Conservation (phyloP, 2,797 vertebrate species). For the Gadopsis marmoratus region DNA sequence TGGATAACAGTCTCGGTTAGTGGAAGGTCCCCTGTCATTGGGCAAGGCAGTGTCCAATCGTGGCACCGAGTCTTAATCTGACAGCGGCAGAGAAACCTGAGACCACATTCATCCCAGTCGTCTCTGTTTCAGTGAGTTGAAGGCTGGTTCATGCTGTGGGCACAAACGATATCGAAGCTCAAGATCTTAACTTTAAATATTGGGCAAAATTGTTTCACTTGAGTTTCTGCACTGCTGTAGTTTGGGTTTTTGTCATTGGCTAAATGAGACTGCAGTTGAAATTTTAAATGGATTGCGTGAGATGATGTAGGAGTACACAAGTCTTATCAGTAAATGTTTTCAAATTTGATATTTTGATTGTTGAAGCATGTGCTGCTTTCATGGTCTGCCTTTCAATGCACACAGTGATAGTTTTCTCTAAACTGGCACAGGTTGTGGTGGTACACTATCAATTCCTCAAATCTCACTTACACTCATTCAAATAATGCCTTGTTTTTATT, state of each 20-base stretch:
- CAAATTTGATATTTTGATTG: background rate
- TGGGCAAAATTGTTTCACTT: too few species aligned
- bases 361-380: background rate
- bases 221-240: background rate
- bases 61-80: slow-evolving; percentile 78
- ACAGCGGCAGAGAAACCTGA: slow-evolving; percentile 66
- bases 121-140: slow-evolving; percentile 71
- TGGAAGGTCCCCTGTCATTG: slow-evolving; percentile 63
- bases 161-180: slow-evolving; percentile 15
- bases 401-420: background rate
- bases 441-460: background rate
- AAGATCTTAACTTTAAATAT: background rate
- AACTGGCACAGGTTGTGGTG: background rate
- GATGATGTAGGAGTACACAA: background rate
- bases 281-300: too few species aligned
- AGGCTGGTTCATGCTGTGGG: slow-evolving; percentile 82
- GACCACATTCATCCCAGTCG: slow-evolving; percentile 79
- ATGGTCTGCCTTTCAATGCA: slow-evolving; percentile 8
- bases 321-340: background rate
- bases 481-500: background rate
- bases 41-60: slow-evolving; percentile 75
- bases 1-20: slow-evolving; percentile 4
- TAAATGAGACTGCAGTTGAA: background rate
- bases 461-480: background rate
- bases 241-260: background rate